Conservation (phyloP, 2,113 vertebrate genomes). For the Toxotes jaculatrix region DNA sequence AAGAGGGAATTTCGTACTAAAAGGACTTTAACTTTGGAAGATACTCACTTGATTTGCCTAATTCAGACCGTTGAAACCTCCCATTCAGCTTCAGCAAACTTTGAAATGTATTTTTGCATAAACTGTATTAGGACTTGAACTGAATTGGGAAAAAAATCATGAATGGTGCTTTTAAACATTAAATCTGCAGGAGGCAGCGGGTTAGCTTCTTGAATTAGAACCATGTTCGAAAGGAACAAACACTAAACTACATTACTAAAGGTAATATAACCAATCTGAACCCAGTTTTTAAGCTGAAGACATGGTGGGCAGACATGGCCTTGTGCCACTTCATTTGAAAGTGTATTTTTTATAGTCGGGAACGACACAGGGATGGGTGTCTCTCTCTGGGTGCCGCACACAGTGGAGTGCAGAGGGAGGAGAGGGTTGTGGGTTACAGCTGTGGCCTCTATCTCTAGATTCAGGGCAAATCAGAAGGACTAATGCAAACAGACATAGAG, state of each 20-base stretch:
- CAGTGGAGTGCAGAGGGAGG: slow-evolving; percentile 22
- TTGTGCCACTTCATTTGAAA: slow-evolving; percentile 7
- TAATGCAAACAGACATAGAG: slow-evolving; percentile 66
- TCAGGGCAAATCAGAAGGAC: slow-evolving; percentile 66
- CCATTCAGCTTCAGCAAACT: not conserved
- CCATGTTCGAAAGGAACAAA: not conserved
- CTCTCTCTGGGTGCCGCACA: slow-evolving; percentile 37
- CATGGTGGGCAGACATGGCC: not conserved
- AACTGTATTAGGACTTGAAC: not conserved
- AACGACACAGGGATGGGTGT: slow-evolving; percentile 34
- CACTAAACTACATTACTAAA: not conserved
- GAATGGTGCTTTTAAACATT: not conserved
- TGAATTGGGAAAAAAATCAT: not conserved
- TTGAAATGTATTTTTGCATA: not conserved
- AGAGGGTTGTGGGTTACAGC: slow-evolving; percentile 69
- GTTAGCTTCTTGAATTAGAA: not conserved
- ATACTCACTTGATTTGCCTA: not conserved
- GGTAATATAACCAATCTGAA: slow-evolving; percentile 1
- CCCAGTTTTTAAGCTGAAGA: slow-evolving; percentile 7
- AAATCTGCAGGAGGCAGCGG: not conserved
- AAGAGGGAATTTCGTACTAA: not conserved
- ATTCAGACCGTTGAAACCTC: not conserved
- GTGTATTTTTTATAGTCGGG: slow-evolving; percentile 37
- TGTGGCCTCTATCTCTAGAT: slow-evolving; percentile 70
- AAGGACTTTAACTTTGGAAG: not conserved